Evolutionary conservation across 2,113 vertebrate species (phyloP).

Genomic region (Phalacrocorax brasilianus): DNA sequence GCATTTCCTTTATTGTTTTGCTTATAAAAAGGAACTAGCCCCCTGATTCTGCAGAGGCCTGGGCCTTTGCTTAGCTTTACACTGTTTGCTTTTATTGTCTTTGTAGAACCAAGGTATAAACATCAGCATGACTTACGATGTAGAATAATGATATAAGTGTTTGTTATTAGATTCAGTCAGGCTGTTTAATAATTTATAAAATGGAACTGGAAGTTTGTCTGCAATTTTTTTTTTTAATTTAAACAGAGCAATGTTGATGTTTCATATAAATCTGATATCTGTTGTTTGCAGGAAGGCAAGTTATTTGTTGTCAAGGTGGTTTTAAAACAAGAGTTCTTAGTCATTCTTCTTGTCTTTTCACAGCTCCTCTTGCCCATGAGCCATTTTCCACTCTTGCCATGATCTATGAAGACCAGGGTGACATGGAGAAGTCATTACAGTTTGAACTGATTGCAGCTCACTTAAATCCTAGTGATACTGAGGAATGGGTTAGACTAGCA

Average conservation of each 20-base stretch:
- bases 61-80: not conserved
- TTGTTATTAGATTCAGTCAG: not conserved
- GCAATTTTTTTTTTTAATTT: not conserved
- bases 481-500: conserved; percentile 95
- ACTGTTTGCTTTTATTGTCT: not conserved
- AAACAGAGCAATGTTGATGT: not conserved
- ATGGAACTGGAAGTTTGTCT: not conserved
- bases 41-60: not conserved
- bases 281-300: not conserved
- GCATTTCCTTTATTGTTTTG: not conserved
- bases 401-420: conserved; percentile 96
- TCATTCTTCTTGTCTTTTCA: not conserved
- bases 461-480: conserved; percentile 93
- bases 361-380: conserved; percentile 96
- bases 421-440: conserved; percentile 94
- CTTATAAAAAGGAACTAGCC: not conserved
- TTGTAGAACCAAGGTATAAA: not conserved
- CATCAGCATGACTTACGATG: not conserved
- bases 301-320: not conserved
- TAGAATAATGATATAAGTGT: not conserved
- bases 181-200: not conserved
- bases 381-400: conserved; percentile 97
- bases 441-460: conserved; percentile 96
- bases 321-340: not conserved
- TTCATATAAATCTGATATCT: not conserved